Evolutionary conservation across 2,888 invertebrate genomes (phyloP).

Genomic region (Dryococelus australis): DNA sequence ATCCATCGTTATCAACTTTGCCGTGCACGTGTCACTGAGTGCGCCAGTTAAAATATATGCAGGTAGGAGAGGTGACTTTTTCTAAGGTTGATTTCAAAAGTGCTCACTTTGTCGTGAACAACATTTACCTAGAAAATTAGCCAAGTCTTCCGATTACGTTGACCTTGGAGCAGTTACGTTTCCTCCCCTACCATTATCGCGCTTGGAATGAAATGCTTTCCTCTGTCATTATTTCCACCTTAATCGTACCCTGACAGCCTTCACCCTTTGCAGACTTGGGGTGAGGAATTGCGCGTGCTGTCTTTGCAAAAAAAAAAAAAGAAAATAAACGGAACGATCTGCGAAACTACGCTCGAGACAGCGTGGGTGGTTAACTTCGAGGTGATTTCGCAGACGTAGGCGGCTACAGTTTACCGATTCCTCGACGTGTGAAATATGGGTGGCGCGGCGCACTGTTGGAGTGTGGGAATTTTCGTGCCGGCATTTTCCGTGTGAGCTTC

Average conservation of each 20-base stretch:
- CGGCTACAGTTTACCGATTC: neutral
- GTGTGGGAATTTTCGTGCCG: neutral
- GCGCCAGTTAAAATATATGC: no score
- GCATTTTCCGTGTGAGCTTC: neutral
- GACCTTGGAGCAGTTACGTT: neutral
- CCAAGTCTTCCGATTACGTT: neutral
- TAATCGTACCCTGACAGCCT: neutral
- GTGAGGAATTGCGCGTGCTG: neutral
- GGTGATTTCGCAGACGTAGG: neutral
- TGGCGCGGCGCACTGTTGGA: neutral
- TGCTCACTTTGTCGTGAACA: no score
- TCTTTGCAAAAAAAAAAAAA: neutral
- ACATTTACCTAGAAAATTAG: neutral
- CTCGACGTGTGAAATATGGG: neutral
- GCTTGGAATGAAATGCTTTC: neutral
- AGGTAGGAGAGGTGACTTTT: no score
- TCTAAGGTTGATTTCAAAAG: no score
- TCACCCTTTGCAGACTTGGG: neutral
- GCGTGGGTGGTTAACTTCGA: neutral
- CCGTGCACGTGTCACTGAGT: no score
- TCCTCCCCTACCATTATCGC: neutral
- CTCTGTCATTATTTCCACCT: neutral
- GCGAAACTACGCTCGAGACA: neutral
- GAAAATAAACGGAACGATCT: neutral
- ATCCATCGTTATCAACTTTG: no score